A percentile compares a stretch with the other conserved stretches of the same genome.
phyloP scores from a whole-genome alignment of 2,888 invertebrate genomes.

The Pammene fasciana region DNA sequence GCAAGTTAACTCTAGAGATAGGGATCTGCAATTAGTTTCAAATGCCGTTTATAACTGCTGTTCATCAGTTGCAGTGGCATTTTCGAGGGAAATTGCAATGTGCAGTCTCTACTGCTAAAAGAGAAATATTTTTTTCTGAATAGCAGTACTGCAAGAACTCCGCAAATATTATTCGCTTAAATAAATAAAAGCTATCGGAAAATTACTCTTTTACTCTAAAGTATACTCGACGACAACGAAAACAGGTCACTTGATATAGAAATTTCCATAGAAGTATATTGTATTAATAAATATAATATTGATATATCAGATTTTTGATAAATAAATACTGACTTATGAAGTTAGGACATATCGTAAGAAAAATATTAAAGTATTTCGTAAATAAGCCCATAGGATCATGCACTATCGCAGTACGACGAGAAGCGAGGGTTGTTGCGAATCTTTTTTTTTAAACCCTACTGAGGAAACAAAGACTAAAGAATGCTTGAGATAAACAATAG shows the following conservation, averaged over 20 bases:
- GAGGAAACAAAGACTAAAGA: slow-evolving; percentile 27
- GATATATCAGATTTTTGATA: background rate
- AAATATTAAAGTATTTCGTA: slow-evolving; percentile 15
- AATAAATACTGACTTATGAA: slow-evolving; percentile 2
- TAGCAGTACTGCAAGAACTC: too few relatives aligned
- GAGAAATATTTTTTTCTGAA: too few relatives aligned
- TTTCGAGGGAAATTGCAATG: background rate
- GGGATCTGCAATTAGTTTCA: slow-evolving; percentile 1
- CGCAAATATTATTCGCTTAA: too few relatives aligned
- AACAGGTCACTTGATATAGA: too few relatives aligned
- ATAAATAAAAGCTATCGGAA: too few relatives aligned
- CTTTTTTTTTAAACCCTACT: slow-evolving; percentile 15
- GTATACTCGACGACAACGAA: too few relatives aligned
- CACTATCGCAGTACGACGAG: slow-evolving; percentile 9
- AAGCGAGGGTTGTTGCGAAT: slow-evolving; percentile 15
- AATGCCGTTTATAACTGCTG: background rate
- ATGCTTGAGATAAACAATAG: slow-evolving; percentile 28
- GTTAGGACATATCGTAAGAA: slow-evolving; percentile 4
- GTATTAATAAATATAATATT: too few relatives aligned
- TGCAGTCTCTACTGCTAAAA: too few relatives aligned
- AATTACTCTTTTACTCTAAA: too few relatives aligned
- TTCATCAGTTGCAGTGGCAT: background rate
- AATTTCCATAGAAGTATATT: too few relatives aligned
- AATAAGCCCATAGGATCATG: slow-evolving; percentile 16
- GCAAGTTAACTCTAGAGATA: background rate